Base-by-base conservation (phyloP, 35 echinoderm and acorn worm genomes). In the Lytechinus pictus region DNA sequence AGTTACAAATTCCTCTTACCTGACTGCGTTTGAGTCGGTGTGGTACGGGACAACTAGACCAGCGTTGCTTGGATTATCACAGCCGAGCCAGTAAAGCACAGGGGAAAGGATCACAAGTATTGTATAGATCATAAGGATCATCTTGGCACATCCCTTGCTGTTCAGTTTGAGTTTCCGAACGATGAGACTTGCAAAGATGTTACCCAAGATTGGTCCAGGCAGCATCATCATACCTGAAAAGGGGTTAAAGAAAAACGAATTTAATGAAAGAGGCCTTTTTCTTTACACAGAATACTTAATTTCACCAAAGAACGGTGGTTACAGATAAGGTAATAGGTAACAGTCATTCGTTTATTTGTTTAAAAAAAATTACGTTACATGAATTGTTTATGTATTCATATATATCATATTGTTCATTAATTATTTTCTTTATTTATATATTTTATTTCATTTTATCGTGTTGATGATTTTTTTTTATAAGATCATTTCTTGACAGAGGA, bases 91-190 rank as follows among this genome's bases (percentile, higher is more conserved):
- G 44, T 98, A 97, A 29, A 99, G 94, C 27, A 92, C 52, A 14
- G 96, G 95, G 6, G 92, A 71, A 14, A 96, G 13, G 4, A 97
- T 27, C 12, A 97, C 24, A 6, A 54, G 27, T 10, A 97, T 27
- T 27, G 86, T 14, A 10, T 95, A 94, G 5, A 99, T 52, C 3
- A 94, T 57, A 24, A 95, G 27, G 29, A 97, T 95, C 96, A 97
- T 97, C 86, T 51, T 93, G 52, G 95, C 95, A 94, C 95, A 95
- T 13, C 98, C 98, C 54, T 95, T 95, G 28, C 92, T 97, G 72
- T 89, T 55, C 53, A 99, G 95, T 94, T 97, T 95, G 28, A 97
- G 87, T 86, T 97, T 99, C 89, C 96, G 97, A 9, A 97, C 96
- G 79, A 97, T 96, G 21, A 97, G 86, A 72, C 98, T 95, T 5